Evolutionary conservation across 2,888 invertebrate species (phyloP), one percentile per base, ranked within the genome.

Genomic region (Auanema freiburgensis): DNA sequence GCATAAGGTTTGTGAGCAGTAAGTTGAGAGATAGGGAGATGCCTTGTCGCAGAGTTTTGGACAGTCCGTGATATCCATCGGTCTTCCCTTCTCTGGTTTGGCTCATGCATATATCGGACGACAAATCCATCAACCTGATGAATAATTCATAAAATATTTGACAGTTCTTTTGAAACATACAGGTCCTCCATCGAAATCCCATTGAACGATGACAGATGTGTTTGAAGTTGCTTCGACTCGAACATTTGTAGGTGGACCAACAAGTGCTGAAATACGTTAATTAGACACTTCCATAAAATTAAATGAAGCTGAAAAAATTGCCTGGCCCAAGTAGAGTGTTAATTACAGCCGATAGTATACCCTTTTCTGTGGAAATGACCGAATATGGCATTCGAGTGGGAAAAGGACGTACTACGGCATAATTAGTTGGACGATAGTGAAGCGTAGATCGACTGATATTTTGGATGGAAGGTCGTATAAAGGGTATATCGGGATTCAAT

Each of bases 41-140:
- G 74, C 12, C 78, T 62, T 5, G 79, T 77, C 14, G 71, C 67
- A 12, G 78, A 68, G 58, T 72, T 75, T 63, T 74, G 58, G 16
- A 81, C 79, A 11, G 76, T 75, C 59, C 74, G 77, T 11, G 75
- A 67, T 18, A 69, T 63, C 80, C 80, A 81, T n/a, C 70, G 67
- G 25, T 70, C 68, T 43, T 71, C 69, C 59, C 64, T 57, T n/a
- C 65, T 63, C 24, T 64, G 63, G 5, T 69, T 68, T n/a, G 81
- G 81, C 70, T 81, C 81, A 59, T 80, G 81, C 52, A 81, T 76
- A 66, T 79, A 81, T 61, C 81, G 81, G 24, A 81, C 77, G 25
- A 82, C 77, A 59, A 82, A 81, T 33, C 80, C 81, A 62, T 81
- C 81, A 24, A 67, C 74, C 73, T 76, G 63, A 23, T 67, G 33